phyloP scores from a whole-genome alignment of 2,797 vertebrate species.

The Delichon dasypus region DNA sequence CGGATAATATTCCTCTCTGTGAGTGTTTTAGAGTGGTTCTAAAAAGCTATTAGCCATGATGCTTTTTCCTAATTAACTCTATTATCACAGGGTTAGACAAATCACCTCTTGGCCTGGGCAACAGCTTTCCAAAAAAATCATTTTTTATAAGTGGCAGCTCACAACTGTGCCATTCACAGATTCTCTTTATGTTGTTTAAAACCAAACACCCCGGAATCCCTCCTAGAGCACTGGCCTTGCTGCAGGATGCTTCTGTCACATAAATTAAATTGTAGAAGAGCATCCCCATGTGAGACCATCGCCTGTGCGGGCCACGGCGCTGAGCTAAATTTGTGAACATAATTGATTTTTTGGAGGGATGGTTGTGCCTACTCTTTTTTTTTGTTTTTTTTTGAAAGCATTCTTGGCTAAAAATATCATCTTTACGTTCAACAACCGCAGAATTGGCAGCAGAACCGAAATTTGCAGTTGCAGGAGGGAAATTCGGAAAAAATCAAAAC shows the following conservation, averaged over 20 bases:
- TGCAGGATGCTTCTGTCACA: slow-evolving; percentile 21
- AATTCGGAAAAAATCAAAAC: neutral
- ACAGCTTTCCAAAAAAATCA: slow-evolving; percentile 54
- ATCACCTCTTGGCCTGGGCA: slow-evolving; percentile 46
- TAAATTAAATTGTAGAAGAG: slow-evolving; percentile 12
- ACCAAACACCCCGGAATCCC: slow-evolving; percentile 29
- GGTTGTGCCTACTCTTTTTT: neutral
- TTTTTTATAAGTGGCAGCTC: slow-evolving; percentile 58
- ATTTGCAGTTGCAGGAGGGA: neutral
- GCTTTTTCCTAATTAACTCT: slow-evolving; percentile 63
- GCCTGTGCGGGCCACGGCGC: neutral
- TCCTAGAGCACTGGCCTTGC: neutral
- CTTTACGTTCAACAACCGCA: neutral
- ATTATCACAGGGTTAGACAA: slow-evolving; percentile 55
- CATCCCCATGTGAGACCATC: neutral
- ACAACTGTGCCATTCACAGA: slow-evolving; percentile 50
- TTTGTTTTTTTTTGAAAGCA: neutral
- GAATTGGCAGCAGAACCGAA: neutral
- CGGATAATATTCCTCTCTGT: slow-evolving; percentile 52
- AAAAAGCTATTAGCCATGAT: slow-evolving; percentile 61
- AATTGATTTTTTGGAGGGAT: slow-evolving; percentile 13
- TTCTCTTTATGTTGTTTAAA: slow-evolving; percentile 32
- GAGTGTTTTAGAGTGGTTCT: slow-evolving; percentile 52
- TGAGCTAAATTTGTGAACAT: neutral
- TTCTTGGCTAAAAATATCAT: neutral